These are phyloP conservation scores for Euplexia lucipara DNA, from an alignment of 2,888 invertebrate species.

Conservation along the genomic window DNA sequence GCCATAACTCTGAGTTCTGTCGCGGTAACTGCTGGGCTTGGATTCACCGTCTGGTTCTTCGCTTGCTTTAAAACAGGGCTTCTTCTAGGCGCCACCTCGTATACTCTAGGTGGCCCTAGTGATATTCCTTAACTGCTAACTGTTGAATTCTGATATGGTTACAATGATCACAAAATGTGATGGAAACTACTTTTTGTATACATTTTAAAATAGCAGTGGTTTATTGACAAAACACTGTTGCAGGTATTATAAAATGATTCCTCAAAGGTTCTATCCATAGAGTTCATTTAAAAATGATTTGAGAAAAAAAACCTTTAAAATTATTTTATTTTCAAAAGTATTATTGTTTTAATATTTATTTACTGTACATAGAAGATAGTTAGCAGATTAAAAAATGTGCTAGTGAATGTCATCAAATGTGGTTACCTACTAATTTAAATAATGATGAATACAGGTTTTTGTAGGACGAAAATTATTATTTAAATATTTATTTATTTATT, in stretches of 20 bases:
- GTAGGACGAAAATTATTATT: too few species aligned
- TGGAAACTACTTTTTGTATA: too few species aligned
- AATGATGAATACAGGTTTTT: background rate
- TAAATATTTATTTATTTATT: too few species aligned
- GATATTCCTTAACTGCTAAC: conserved; percentile 44
- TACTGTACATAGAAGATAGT: background rate
- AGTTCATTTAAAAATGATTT: background rate
- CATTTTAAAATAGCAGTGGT: background rate
- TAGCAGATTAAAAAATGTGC: too few species aligned
- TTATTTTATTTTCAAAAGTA: too few species aligned
- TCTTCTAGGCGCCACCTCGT: conserved; percentile 31
- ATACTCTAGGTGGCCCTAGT: conserved; percentile 29
- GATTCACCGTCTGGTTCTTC: conserved; percentile 39
- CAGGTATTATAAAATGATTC: background rate
- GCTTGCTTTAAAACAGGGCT: conserved; percentile 36
- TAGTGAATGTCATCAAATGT: too few species aligned
- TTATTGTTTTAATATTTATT: too few species aligned
- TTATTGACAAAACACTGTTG: background rate
- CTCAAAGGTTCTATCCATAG: background rate
- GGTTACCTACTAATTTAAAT: too few species aligned
- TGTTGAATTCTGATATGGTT: background rate
- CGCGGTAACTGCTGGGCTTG: conserved; percentile 4
- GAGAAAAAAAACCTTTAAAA: too few species aligned
- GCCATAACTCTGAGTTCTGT: conserved; percentile 41
- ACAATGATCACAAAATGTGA: background rate